These are phyloP conservation scores for Drosophila helvetica DNA, from an alignment of 2,888 invertebrate species.

Conservation along the genomic window DNA sequence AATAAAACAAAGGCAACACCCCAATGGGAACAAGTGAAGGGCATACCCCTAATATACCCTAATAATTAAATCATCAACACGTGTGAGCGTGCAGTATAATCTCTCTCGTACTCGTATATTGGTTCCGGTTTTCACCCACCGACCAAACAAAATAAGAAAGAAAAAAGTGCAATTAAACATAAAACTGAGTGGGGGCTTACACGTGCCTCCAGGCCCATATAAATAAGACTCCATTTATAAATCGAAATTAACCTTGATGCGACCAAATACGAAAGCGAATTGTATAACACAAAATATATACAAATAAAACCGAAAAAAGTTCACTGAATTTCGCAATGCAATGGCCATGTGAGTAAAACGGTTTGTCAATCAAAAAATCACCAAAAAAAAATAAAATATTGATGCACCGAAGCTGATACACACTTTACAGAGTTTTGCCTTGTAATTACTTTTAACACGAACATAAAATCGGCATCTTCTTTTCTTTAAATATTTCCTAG, in stretches of 20 bases:
- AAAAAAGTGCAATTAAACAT: constrained; percentile 17
- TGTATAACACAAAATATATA: constrained; percentile 25
- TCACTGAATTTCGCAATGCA: constrained; percentile 51
- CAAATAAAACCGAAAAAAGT: constrained; percentile 18
- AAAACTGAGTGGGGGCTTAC: constrained; percentile 44
- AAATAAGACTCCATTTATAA: constrained; percentile 46
- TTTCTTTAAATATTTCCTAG: too few relatives aligned
- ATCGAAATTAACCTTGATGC: constrained; percentile 71
- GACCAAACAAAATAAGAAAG: constrained; percentile 4
- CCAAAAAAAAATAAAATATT: neutral
- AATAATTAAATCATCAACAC: too few relatives aligned
- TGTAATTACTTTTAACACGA: too few relatives aligned
- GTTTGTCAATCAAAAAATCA: constrained; percentile 34
- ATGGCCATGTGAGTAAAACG: constrained; percentile 30
- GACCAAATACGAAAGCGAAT: constrained; percentile 50
- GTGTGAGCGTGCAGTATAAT: too few relatives aligned
- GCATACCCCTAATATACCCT: constrained; percentile 6
- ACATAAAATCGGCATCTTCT: too few relatives aligned
- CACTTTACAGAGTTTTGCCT: neutral
- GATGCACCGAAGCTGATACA: neutral
- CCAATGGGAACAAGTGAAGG: too few relatives aligned
- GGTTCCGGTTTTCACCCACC: constrained; percentile 33
- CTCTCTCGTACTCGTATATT: constrained; percentile 6
- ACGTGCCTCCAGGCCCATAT: constrained; percentile 54
- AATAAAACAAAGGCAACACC: too few relatives aligned